Evolutionary conservation across 2,797 vertebrate species (phyloP).

Genomic region (Siniperca obscura): DNA sequence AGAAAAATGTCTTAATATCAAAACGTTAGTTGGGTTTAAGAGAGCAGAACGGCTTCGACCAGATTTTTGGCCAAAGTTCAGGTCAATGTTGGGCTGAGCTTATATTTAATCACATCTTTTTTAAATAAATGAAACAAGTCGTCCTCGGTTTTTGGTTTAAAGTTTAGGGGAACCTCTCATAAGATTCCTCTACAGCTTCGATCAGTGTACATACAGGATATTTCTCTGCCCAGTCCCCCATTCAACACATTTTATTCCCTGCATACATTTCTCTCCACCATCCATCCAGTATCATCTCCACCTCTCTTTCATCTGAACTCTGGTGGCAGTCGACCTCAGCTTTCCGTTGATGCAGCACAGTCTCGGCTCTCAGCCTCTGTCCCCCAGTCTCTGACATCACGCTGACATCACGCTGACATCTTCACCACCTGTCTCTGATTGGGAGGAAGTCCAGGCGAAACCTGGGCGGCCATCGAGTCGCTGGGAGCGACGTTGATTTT

Average conservation of each 20-base stretch:
- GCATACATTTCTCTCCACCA: constrained; percentile 17
- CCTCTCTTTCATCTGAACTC: neutral
- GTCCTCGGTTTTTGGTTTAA: neutral
- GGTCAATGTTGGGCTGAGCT: neutral
- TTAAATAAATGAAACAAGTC: neutral
- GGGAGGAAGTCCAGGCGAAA: constrained; percentile 59
- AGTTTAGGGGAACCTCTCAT: neutral
- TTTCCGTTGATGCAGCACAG: constrained; percentile 33
- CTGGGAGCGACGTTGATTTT: constrained; percentile 77
- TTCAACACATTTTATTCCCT: constrained; percentile 7
- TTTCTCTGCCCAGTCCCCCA: neutral
- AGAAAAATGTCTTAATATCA: neutral
- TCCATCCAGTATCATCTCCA: constrained; percentile 7
- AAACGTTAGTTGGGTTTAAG: neutral
- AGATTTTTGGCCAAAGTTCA: neutral
- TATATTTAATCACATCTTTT: neutral
- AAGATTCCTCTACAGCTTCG: accelerated
- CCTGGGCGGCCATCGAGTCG: constrained; percentile 40
- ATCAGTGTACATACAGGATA: constrained; percentile 1
- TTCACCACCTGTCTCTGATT: constrained; percentile 40
- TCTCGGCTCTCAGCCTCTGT: neutral
- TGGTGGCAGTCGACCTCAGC: constrained; percentile 37
- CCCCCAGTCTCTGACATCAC: constrained; percentile 41
- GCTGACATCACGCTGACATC: constrained; percentile 24
- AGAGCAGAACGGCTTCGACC: neutral